Conservation (phyloP, 1,140 invertebrate genomes). For the Caenorhabditis latens region DNA sequence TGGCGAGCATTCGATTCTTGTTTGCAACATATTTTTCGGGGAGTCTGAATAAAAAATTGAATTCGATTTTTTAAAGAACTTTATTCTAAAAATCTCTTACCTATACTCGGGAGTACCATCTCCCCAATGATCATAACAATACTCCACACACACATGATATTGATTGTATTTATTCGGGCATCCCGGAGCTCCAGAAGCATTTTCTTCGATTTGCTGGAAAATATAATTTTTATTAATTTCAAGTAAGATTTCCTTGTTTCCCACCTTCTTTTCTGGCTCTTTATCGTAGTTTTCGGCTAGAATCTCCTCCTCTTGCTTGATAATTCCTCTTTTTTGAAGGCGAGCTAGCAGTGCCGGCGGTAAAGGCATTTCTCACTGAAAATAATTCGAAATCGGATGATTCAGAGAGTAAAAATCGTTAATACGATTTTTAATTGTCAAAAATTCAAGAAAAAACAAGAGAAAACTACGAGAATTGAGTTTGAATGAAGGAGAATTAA, state of each 20-base stretch:
- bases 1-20: slow-evolving; percentile 85
- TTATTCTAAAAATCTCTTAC: not conserved
- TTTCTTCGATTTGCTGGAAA: slow-evolving; percentile 61
- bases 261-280: slow-evolving; percentile 61
- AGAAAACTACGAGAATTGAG: no score
- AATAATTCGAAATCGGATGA: no score
- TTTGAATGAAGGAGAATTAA: no score
- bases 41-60: slow-evolving; percentile 79
- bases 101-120: slow-evolving; percentile 83
- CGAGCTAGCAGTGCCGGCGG: slow-evolving; percentile 88
- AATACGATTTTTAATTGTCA: no score
- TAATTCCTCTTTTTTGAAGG: slow-evolving; percentile 87
- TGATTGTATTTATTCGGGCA: slow-evolving; percentile 97
- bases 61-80: no score
- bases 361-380: slow-evolving; percentile 83
- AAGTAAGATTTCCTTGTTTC: not conserved
- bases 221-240: not conserved
- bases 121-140: slow-evolving; percentile 90
- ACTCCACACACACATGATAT: slow-evolving; percentile 90
- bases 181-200: slow-evolving; percentile 79
- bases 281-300: slow-evolving; percentile 89
- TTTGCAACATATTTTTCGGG: slow-evolving; percentile 84
- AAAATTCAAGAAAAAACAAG: no score
- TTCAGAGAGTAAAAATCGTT: no score
- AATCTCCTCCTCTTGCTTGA: slow-evolving; percentile 83